Base-by-base conservation (phyloP, 2,888 invertebrate genomes). In the Eilema depressum region DNA sequence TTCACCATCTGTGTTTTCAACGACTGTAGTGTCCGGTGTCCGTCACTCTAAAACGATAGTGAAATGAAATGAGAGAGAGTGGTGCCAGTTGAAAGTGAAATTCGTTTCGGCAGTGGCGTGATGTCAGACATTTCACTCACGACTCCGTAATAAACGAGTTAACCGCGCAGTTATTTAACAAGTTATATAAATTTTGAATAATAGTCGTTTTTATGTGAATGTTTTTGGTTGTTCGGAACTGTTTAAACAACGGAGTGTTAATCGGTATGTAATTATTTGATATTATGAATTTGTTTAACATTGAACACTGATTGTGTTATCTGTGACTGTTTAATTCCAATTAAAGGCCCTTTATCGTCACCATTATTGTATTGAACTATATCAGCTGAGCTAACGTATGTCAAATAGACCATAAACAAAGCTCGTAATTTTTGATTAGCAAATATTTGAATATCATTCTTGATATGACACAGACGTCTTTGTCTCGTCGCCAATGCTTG, bases 1-100 rank as follows among this genome's bases (percentile, higher is more conserved):
- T 61, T 56, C 41, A 37, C 41, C 28, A 47, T 56, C 59, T 53
- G 62, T 65, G 53, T 28, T 26, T 73, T 66, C 60, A 67, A 66
- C 68, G 63, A 26, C 47, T 59, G 28, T 59, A 59, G 26, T 57
- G 57, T 25, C 14, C 11, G 57, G 26, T 57, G 57, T 25, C 14
- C 11, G 57, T 65, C 68, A 68, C 65, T 69, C 86, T 79, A 85
- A 70, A 83, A 82, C 86, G 89, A 91, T 85, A 91, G 92, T 89
- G 88, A 91, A 91, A 88, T 89, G 87, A 91, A 91, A 88, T 85
- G 85, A 85, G 85, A 86, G 87, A 86, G 89, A 88, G 91, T 62
- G 83, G 85, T 83, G 82, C 37, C 74, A 77, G 78, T 89, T 83
- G 92, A 94, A 94, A 93, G 93, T 92, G 92, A 93, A 93, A 91